Evolutionary conservation across 2,888 invertebrate species (phyloP).

Genomic region (Papilio protenor): DNA sequence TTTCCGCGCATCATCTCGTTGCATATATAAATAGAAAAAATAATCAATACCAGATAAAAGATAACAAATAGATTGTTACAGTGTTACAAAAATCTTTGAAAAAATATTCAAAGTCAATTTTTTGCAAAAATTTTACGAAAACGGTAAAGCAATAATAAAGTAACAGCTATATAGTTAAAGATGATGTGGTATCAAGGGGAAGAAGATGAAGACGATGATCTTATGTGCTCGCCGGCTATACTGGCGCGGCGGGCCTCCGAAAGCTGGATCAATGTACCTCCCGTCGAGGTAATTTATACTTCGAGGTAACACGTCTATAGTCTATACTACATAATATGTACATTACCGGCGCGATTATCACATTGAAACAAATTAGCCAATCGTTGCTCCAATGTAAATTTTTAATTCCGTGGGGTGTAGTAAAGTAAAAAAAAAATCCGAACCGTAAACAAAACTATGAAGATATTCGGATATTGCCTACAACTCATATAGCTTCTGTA

Average conservation of each 20-base stretch:
- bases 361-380: background rate
- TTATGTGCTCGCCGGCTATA: slow-evolving; percentile 94
- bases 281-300: slow-evolving; percentile 88
- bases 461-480: background rate
- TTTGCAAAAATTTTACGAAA: background rate
- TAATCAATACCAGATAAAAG: slow-evolving; percentile 32
- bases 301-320: background rate
- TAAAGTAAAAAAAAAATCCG: background rate
- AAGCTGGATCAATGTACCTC: slow-evolving; percentile 95
- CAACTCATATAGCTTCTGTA: background rate
- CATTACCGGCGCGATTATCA: background rate
- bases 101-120: slow-evolving; percentile 1
- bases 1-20: slow-evolving; percentile 79
- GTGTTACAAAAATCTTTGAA: slow-evolving; percentile 22
- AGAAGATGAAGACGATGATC: slow-evolving; percentile 93
- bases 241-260: slow-evolving; percentile 94
- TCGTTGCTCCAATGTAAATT: background rate
- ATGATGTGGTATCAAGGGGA: slow-evolving; percentile 91
- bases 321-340: background rate
- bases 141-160: background rate
- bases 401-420: background rate
- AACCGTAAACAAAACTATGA: background rate
- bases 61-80: slow-evolving; percentile 33
- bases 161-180: slow-evolving; percentile 11
- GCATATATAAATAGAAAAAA: slow-evolving; percentile 62